Conservation (phyloP, 1,140 invertebrate genomes). For the Listronotus oregonensis region DNA sequence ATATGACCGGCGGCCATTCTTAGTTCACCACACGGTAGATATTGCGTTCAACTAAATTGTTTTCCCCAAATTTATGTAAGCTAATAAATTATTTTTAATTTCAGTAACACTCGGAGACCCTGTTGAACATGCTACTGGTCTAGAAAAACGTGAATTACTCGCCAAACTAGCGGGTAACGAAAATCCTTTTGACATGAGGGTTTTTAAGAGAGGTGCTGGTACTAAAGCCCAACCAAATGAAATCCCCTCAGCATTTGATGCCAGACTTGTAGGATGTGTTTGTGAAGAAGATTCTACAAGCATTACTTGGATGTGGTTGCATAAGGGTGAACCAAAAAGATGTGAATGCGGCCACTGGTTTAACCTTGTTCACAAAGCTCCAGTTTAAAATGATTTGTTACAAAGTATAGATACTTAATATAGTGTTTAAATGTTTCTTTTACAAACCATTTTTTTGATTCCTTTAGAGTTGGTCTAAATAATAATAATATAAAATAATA, state of each 20-base stretch:
- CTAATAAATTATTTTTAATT: constrained; percentile 9
- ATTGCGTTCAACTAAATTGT: no score
- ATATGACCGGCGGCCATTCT: no score
- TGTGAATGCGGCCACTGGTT: constrained; percentile 98
- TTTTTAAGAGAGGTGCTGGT: constrained; percentile 76
- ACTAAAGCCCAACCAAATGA: constrained; percentile 87
- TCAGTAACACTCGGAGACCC: constrained; percentile 77
- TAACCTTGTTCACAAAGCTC: constrained; percentile 78
- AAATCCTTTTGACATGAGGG: constrained; percentile 87
- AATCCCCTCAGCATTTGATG: constrained; percentile 86
- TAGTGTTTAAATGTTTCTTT: no score
- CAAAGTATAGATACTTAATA: no score
- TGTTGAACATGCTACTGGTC: constrained; percentile 89
- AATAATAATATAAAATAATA: no score
- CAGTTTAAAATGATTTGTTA: constrained; percentile 60
- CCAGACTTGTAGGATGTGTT: constrained; percentile 91
- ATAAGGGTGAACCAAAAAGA: constrained; percentile 83
- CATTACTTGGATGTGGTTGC: constrained; percentile 93
- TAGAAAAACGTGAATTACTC: constrained; percentile 88
- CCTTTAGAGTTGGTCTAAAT: no score
- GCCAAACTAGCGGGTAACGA: constrained; percentile 85
- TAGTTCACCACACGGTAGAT: no score
- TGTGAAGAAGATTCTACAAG: constrained; percentile 91
- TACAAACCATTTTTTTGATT: no score
- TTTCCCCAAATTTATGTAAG: no score